Evolutionary conservation across 2,888 invertebrate species (phyloP), one percentile per base, ranked within the genome.

Genomic region (Lithophane semibrunnea): DNA sequence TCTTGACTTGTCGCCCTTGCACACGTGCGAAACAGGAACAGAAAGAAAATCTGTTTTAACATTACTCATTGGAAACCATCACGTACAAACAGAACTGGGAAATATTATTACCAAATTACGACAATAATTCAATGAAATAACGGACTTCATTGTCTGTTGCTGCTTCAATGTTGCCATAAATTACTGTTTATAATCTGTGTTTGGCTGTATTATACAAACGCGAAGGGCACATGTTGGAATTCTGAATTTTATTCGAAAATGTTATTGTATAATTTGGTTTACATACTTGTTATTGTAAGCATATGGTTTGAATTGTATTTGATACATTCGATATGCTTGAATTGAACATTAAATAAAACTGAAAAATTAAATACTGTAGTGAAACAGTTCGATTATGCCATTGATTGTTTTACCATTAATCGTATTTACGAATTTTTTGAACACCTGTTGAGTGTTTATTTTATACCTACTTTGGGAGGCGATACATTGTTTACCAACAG

Each of bases 81-180:
- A 47, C 12, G 18, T 47, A 47, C 24, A n/a, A 29, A 64, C 5
- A 1, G 13, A 58, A 29, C n/a, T 8, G 29, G 13, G 24, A 24
- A 72, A 73, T 60, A 72, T 16, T 7, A 47, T 42, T 78, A 60
- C 71, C 60, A 52, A 65, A 78, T 73, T 73, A 58, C 64, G 44
- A 10, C 44, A 78, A 78, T 78, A 65, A 60, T 47, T 78, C 58
- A 73, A 37, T 13, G 77, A 83, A 83, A 74, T 82, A 77, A 81
- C 77, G 82, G 82, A 88, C 80, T 84, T 84, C 66, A 81, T 73
- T 76, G 60, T 69, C 29, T 64, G 63, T 70, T 71, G 64, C 64
- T 73, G 81, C 73, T 81, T 66, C 79, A 71, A 79, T 69, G 68
- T 69, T 75, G 72, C 66, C 71, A 78, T 87, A 88, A 85, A 88